Evolutionary conservation across 2,888 invertebrate genomes (phyloP).

Genomic region (Cylloceria caligata): DNA sequence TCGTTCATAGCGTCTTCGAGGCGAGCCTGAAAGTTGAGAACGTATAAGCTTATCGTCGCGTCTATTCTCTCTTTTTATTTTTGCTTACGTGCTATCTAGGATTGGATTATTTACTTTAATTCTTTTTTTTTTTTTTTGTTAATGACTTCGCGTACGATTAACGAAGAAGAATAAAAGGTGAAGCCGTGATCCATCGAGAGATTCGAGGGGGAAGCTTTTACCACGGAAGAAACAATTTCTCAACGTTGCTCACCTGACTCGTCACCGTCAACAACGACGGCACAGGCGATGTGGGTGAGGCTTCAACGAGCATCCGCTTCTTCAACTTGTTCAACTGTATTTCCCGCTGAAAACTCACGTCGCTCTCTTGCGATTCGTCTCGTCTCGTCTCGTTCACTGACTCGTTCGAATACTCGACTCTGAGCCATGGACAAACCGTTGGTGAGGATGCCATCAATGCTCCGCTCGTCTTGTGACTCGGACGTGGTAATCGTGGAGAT

Average conservation of each 20-base stretch:
- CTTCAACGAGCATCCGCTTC: slow-evolving; percentile 78
- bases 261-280: slow-evolving; percentile 41
- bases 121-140: slow-evolving; percentile 22
- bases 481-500: slow-evolving; percentile 81
- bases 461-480: slow-evolving; percentile 73
- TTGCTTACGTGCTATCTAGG: not conserved
- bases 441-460: slow-evolving; percentile 79
- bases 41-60: no score
- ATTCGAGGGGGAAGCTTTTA: not conserved
- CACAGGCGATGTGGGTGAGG: slow-evolving; percentile 66
- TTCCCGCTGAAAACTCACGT: slow-evolving; percentile 81
- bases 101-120: not conserved
- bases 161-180: slow-evolving; percentile 11
- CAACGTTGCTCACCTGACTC: slow-evolving; percentile 71
- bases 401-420: slow-evolving; percentile 81
- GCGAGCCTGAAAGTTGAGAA: slow-evolving; percentile 56
- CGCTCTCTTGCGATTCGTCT: slow-evolving; percentile 79
- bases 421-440: slow-evolving; percentile 81
- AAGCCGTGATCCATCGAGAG: slow-evolving; percentile 40
- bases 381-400: slow-evolving; percentile 73
- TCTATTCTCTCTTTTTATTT: not conserved
- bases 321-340: slow-evolving; percentile 80
- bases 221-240: not conserved
- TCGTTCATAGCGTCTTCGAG: slow-evolving; percentile 55
- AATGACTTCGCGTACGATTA: slow-evolving; percentile 33